These are phyloP conservation scores for Ageneiosus marmoratus DNA, from an alignment of 2,113 vertebrate species.

Conservation along the genomic window DNA sequence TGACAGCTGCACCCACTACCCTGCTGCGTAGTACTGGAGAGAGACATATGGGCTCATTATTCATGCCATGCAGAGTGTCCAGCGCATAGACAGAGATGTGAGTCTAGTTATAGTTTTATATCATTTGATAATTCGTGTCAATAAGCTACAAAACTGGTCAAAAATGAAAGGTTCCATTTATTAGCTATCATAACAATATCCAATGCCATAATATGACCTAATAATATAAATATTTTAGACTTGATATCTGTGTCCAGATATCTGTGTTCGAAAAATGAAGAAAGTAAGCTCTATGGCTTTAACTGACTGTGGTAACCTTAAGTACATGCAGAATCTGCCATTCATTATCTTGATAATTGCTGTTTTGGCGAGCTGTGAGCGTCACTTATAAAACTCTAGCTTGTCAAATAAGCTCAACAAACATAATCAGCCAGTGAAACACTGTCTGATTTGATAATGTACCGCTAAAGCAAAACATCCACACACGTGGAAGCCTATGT, in stretches of 20 bases:
- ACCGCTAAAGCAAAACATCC: not conserved
- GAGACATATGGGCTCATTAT: conserved; percentile 16
- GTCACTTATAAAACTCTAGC: not conserved
- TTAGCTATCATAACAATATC: not conserved
- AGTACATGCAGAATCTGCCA: not conserved
- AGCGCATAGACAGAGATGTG: not conserved
- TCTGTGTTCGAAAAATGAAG: not conserved
- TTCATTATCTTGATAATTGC: not conserved
- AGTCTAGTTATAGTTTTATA: not conserved
- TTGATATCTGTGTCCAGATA: not conserved
- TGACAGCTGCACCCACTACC: conserved; percentile 29
- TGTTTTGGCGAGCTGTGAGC: not conserved
- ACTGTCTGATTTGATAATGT: too few species aligned
- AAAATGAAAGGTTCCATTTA: not conserved
- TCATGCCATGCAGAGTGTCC: conserved; percentile 6
- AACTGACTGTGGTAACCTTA: not conserved
- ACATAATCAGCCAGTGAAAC: not conserved
- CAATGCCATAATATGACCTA: not conserved
- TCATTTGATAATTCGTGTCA: too few species aligned
- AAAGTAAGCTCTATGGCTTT: not conserved
- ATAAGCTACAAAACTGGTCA: not conserved
- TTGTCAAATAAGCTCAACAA: not conserved
- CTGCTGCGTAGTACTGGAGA: not conserved
- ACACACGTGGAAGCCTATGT: not conserved
- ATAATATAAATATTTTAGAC: too few species aligned